These are phyloP conservation scores for Myathropa florea DNA, from an alignment of 2,888 invertebrate genomes.

Conservation along the genomic window DNA sequence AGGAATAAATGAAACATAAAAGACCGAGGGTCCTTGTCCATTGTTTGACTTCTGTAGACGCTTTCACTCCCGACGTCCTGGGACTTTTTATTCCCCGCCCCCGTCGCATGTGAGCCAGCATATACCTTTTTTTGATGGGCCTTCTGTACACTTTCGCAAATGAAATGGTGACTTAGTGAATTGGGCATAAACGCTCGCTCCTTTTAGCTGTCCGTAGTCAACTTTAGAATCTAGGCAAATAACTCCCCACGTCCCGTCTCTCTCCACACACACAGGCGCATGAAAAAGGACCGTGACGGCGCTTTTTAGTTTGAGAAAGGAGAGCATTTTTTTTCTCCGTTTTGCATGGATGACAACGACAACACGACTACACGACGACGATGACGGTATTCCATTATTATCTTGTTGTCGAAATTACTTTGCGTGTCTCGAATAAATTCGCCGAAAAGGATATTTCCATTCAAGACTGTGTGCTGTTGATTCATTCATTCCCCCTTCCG, in stretches of 20 bases:
- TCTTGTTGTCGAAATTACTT: constrained; percentile 69
- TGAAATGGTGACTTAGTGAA: constrained; percentile 46
- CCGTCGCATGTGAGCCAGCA: constrained; percentile 28
- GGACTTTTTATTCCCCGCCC: neutral
- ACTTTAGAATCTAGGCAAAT: constrained; percentile 29
- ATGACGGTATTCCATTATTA: constrained; percentile 57
- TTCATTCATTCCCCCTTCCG: neutral
- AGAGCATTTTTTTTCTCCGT: neutral
- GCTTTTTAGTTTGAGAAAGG: neutral
- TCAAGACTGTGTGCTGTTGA: constrained; percentile 6
- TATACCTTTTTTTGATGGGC: constrained; percentile 11
- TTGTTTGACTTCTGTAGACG: constrained; percentile 62
- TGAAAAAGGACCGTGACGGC: neutral
- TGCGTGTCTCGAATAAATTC: constrained; percentile 67
- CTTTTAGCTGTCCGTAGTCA: constrained; percentile 16
- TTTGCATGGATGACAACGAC: constrained; percentile 1
- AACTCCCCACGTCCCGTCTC: neutral
- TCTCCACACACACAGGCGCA: neutral
- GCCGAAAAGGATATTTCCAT: constrained; percentile 29
- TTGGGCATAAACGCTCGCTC: constrained; percentile 42
- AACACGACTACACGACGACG: neutral
- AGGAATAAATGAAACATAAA: constrained; percentile 55
- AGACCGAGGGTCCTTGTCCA: constrained; percentile 46
- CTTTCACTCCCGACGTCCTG: neutral
- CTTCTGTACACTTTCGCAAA: constrained; percentile 26